phyloP scores from a whole-genome alignment of 2,888 invertebrate genomes.

The Chrysodeixis includens region DNA sequence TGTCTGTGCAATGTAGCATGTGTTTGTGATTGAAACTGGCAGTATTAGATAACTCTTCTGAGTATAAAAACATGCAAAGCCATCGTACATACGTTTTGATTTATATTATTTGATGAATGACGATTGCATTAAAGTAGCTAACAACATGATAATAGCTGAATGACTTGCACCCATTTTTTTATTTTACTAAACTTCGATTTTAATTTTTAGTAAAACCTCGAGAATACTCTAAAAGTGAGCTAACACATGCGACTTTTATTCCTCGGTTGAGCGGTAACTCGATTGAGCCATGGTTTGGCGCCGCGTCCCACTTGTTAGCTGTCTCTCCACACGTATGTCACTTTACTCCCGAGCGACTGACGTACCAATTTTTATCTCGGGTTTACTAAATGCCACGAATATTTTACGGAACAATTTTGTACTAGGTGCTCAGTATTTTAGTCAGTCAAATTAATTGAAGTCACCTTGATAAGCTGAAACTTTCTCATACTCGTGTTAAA shows the following conservation, averaged over 20 bases:
- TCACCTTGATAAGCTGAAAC: no score
- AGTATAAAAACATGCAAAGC: no score
- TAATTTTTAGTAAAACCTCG: not conserved
- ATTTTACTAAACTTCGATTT: no score
- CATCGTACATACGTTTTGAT: no score
- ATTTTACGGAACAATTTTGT: not conserved
- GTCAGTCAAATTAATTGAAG: no score
- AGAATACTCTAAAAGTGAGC: not conserved
- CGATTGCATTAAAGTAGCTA: no score
- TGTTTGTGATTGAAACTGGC: not conserved
- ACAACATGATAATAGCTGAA: no score
- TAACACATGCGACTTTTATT: not conserved
- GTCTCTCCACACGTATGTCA: slow-evolving; percentile 3
- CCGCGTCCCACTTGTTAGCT: slow-evolving; percentile 1
- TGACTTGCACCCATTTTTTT: no score
- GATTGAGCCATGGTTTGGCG: not conserved
- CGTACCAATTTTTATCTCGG: not conserved
- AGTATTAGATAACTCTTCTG: not conserved
- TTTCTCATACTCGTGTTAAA: no score
- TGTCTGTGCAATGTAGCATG: not conserved
- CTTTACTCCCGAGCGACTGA: not conserved
- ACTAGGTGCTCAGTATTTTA: not conserved
- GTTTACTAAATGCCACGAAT: not conserved
- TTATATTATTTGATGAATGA: no score
- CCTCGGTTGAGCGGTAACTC: not conserved